A percentile compares a stretch with the other conserved stretches of the same genome.
phyloP scores from a whole-genome alignment of 2,797 vertebrate species.

The Paramormyrops hopkinsi region DNA sequence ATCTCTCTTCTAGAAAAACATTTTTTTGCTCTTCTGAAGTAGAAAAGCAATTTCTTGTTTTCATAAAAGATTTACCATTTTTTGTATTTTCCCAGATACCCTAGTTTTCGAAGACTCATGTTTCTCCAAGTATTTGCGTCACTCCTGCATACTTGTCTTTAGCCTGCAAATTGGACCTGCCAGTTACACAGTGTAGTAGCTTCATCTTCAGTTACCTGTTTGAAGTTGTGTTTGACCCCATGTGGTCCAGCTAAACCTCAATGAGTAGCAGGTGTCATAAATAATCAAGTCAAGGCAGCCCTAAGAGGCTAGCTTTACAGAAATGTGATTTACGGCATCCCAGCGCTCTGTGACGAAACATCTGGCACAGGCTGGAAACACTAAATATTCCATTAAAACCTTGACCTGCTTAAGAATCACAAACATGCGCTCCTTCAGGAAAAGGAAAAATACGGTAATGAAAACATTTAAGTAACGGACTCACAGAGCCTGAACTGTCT shows the following conservation, averaged over 20 bases:
- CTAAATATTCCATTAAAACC: neutral
- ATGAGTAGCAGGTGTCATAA: neutral
- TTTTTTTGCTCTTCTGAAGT: slow-evolving; percentile 4
- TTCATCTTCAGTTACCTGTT: neutral
- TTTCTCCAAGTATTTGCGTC: neutral
- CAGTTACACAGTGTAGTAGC: neutral
- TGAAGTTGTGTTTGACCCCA: slow-evolving; percentile 10
- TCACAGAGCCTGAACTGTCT: slow-evolving; percentile 44
- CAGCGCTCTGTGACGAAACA: neutral
- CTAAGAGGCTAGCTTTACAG: neutral
- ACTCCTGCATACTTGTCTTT: neutral
- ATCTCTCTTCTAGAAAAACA: neutral
- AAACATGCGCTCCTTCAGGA: neutral
- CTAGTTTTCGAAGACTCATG: neutral
- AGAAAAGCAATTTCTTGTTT: slow-evolving; percentile 10
- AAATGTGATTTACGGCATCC: neutral
- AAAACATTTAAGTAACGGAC: slow-evolving; percentile 18
- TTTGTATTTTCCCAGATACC: neutral
- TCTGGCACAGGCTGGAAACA: neutral
- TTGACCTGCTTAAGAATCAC: neutral
- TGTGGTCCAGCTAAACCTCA: neutral
- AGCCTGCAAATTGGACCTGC: neutral
- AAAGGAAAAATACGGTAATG: neutral
- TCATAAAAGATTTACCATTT: slow-evolving; percentile 15
- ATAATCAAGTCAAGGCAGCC: neutral